phyloP scores from a whole-genome alignment of 2,113 vertebrate species.

The Rhagologus leucostigma region DNA sequence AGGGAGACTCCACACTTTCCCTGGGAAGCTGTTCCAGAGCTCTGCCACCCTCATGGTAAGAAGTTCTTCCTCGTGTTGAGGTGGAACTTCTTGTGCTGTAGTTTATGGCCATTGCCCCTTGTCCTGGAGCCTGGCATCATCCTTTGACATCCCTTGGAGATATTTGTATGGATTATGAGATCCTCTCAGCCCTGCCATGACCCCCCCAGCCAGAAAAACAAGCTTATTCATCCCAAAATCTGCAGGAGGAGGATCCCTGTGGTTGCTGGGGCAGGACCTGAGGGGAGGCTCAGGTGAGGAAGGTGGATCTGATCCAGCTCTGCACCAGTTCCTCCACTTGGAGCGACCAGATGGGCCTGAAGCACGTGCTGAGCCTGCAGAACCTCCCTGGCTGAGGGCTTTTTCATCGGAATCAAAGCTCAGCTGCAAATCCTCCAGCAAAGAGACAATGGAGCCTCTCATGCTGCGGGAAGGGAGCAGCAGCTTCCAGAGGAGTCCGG shows the following conservation, averaged over 20 bases:
- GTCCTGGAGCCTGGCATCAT: neutral
- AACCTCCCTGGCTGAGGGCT: neutral
- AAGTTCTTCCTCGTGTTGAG: neutral
- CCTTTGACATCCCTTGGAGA: neutral
- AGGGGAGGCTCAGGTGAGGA: rapidly evolving
- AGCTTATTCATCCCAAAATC: neutral
- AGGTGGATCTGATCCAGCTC: neutral
- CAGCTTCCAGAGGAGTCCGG: neutral
- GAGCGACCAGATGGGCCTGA: rapidly evolving
- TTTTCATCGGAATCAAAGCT: slow-evolving; percentile 1
- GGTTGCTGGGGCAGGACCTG: neutral
- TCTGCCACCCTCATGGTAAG: neutral
- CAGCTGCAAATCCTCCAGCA: neutral
- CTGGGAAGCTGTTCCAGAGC: neutral
- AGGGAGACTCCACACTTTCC: neutral
- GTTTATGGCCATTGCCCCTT: neutral
- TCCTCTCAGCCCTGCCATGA: neutral
- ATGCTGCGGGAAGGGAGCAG: neutral
- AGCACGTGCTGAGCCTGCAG: neutral
- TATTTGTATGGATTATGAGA: neutral
- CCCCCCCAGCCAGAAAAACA: neutral
- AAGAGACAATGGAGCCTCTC: neutral
- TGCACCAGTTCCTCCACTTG: neutral
- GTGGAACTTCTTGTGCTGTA: neutral
- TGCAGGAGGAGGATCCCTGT: neutral